phyloP scores from a whole-genome alignment of 1,140 invertebrate genomes.

The Drosophila lacteicornis region DNA sequence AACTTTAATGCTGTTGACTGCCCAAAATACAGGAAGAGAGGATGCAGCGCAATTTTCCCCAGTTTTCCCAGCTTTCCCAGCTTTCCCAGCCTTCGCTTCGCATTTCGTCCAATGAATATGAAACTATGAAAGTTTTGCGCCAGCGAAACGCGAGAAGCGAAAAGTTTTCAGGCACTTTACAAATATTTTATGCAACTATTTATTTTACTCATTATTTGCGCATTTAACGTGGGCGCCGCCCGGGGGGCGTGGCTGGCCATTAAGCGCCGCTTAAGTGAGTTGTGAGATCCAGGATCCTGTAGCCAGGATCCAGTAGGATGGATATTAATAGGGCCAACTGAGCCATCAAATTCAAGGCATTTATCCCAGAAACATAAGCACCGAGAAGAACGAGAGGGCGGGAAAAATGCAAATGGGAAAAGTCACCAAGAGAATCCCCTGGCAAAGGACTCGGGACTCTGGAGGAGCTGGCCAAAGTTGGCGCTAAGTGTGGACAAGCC shows the following conservation, averaged over 20 bases:
- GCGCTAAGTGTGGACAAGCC: constrained; percentile 24
- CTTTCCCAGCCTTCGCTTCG: not conserved
- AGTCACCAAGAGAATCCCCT: constrained; percentile 9
- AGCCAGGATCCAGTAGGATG: constrained; percentile 4
- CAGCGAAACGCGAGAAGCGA: constrained; percentile 36
- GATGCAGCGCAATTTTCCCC: not conserved
- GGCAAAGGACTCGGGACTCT: not conserved
- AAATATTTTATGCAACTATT: constrained; percentile 70
- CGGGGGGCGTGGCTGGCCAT: constrained; percentile 34
- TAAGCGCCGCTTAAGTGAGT: constrained; percentile 45
- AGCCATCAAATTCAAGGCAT: constrained; percentile 43
- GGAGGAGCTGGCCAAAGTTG: constrained; percentile 10
- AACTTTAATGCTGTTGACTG: constrained; percentile 58
- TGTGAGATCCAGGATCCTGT: constrained; percentile 4
- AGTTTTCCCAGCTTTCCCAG: not conserved
- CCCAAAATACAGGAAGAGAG: constrained; percentile 3
- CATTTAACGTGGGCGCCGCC: constrained; percentile 47
- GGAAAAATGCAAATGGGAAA: constrained; percentile 37
- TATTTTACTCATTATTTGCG: constrained; percentile 69
- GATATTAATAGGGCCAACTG: constrained; percentile 35
- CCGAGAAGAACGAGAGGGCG: no score
- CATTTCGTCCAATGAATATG: constrained; percentile 57
- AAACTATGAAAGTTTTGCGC: constrained; percentile 65
- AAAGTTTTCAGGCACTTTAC: constrained; percentile 65
- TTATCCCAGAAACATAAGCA: constrained; percentile 36